Percentiles rank a stretch among this genome's conserved stretches.
Evolutionary conservation across 2,113 vertebrate genomes (phyloP).

Genomic region (Aphyosemion australe): DNA sequence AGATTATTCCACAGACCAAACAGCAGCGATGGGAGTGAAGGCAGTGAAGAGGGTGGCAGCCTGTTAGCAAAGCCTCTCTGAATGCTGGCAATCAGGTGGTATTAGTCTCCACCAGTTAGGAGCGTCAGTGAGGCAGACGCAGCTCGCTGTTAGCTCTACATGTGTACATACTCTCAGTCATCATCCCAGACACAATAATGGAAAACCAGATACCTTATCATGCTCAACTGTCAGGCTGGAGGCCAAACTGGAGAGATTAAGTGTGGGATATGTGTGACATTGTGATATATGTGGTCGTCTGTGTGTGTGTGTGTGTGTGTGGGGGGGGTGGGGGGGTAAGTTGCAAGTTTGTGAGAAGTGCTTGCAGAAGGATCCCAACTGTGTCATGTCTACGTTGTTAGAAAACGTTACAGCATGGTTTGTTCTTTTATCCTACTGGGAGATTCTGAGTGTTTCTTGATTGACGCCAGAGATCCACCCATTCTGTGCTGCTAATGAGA

Average conservation of each 20-base stretch:
- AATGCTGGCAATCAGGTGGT: constrained; percentile 68
- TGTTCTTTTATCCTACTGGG: constrained; percentile 46
- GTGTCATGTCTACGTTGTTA: constrained; percentile 54
- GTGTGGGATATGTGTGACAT: constrained; percentile 61
- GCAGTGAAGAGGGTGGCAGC: constrained; percentile 51
- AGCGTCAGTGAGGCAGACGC: constrained; percentile 57
- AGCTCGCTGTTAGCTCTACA: constrained; percentile 56
- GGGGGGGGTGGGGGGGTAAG: constrained; percentile 26
- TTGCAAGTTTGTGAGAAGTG: constrained; percentile 41
- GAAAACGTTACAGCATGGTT: constrained; percentile 23
- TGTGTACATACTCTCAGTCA: constrained; percentile 68
- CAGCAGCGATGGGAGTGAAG: constrained; percentile 46
- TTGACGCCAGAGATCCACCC: constrained; percentile 67
- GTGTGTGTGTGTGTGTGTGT: too few relatives aligned
- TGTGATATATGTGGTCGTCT: constrained; percentile 42
- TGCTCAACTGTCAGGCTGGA: constrained; percentile 69
- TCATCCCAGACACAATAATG: constrained; percentile 72
- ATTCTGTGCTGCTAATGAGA: constrained; percentile 66
- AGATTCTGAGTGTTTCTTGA: constrained; percentile 60
- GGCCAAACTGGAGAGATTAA: constrained; percentile 59
- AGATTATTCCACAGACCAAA: constrained; percentile 71
- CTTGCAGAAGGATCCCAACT: constrained; percentile 44
- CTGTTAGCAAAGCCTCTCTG: constrained; percentile 58
- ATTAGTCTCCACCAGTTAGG: constrained; percentile 62
- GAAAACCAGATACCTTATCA: constrained; percentile 73